Conservation (phyloP, 2,888 invertebrate genomes). For the Cosmia trapezina region DNA sequence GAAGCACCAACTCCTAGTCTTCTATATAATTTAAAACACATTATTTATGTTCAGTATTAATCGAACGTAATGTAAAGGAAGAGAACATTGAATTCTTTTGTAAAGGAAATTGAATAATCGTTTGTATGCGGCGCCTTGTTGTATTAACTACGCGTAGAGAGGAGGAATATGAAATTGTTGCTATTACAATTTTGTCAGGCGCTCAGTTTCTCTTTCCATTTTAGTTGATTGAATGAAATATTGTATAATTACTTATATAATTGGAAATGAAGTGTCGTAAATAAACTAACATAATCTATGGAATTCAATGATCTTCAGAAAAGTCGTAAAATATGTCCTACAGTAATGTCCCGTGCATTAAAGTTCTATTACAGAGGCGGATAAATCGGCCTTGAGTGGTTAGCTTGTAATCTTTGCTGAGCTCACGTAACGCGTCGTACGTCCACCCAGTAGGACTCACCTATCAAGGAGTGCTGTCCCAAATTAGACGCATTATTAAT, state of each 20-base stretch:
- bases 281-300: not conserved
- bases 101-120: conserved; percentile 56
- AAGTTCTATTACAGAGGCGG: too few species aligned
- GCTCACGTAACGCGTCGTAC: too few species aligned
- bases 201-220: conserved; percentile 1
- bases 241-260: not conserved
- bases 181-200: conserved; percentile 51
- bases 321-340: not conserved
- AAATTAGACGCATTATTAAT: too few species aligned
- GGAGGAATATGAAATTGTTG: conserved; percentile 43
- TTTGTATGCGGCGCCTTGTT: conserved; percentile 49
- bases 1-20: not conserved
- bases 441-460: too few species aligned
- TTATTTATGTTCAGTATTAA: conserved; percentile 16
- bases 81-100: conserved; percentile 34
- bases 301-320: not conserved
- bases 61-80: conserved; percentile 15
- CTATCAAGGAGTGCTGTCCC: too few species aligned
- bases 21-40: not conserved
- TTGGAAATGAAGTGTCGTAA: not conserved
- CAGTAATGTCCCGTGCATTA: too few species aligned
- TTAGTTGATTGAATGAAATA: not conserved
- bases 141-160: conserved; percentile 46
- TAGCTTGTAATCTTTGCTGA: too few species aligned
- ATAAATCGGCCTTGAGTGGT: too few species aligned